Evolutionary conservation across 2,113 vertebrate genomes (phyloP).

Genomic region (Sitta europaea): DNA sequence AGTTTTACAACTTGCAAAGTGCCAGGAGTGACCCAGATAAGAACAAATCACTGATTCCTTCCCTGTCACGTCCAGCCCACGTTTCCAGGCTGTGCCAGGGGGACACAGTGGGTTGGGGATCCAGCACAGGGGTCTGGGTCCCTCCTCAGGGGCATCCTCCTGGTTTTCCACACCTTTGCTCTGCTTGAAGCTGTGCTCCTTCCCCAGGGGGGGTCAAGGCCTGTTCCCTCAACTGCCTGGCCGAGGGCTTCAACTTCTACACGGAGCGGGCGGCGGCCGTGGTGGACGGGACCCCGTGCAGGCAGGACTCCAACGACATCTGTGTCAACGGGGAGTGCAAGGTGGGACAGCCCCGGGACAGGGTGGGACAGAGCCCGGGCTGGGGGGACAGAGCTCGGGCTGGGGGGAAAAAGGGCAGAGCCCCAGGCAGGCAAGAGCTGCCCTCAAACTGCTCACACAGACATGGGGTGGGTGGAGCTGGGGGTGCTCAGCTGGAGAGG

Average conservation of each 20-base stretch:
- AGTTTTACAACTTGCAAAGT: neutral
- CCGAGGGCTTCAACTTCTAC: slow-evolving; percentile 98
- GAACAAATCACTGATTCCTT: neutral
- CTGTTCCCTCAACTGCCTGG: slow-evolving; percentile 94
- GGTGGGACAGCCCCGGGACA: slow-evolving; percentile 58
- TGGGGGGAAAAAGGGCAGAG: neutral
- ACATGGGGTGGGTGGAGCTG: rapidly evolving
- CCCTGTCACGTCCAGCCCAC: rapidly evolving
- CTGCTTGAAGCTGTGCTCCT: neutral
- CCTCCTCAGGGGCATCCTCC: neutral
- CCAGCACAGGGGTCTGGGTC: neutral
- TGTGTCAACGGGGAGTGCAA: slow-evolving; percentile 98
- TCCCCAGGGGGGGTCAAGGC: slow-evolving; percentile 90
- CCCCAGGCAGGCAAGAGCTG: neutral
- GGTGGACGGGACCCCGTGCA: slow-evolving; percentile 89
- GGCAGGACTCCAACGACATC: slow-evolving; percentile 90
- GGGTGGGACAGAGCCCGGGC: neutral
- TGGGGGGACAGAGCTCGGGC: neutral
- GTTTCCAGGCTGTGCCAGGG: neutral
- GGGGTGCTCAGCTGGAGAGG: neutral
- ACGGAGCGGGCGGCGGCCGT: slow-evolving; percentile 92
- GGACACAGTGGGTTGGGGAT: too few species aligned
- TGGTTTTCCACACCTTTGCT: neutral
- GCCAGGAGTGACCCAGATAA: neutral
- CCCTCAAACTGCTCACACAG: rapidly evolving